Evolutionary conservation across 2,113 vertebrate species (phyloP), one percentile per base, ranked within the genome.

Genomic region (Colossoma macropomum): DNA sequence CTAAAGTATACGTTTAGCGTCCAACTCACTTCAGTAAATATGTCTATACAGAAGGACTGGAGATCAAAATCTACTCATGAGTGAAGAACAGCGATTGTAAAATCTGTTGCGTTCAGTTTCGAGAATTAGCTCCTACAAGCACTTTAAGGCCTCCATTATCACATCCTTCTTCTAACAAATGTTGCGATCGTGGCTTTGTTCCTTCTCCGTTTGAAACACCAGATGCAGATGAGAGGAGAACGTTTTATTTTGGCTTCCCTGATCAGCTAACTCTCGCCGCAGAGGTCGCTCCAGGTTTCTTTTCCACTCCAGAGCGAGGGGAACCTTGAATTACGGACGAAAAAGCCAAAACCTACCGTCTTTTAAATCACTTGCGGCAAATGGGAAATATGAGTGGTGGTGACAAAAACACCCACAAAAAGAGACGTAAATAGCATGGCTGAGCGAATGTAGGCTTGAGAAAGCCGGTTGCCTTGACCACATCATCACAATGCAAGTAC

Each of bases 401-500:
- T 90, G 88, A 89, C 87, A 91, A 88, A 89, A 90, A 86, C 89
- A 87, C 87, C 84, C 88, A 89, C 87, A 89, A 86, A 81, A 80
- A 86, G 83, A 87, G 82, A 84, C 88, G 89, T 87, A 91, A 92
- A 94, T 92, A 93, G 92, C 91, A 93, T 80, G 92, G 91, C 91
- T 93, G 94, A 93, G 95, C 92, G 94, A 96, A 96, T 96, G 95
- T 96, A 94, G 92, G 93, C 91, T 89, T 88, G 92, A 95, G 94
- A 96, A 83, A 96, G 93, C 93, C 95, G 95, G 94, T 96, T 95
- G 95, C 93, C 93, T 95, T 96, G 96, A 96, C 95, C 96, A 94
- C 96, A 97, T 96, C 95, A 95, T 96, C 96, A 96, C 96, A 96
- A 96, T 96, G 96, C 94, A 92, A 94, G 95, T 94, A 95, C 94